Conservation (phyloP, 1,140 invertebrate genomes). For the Leptonema lineaticorne region DNA sequence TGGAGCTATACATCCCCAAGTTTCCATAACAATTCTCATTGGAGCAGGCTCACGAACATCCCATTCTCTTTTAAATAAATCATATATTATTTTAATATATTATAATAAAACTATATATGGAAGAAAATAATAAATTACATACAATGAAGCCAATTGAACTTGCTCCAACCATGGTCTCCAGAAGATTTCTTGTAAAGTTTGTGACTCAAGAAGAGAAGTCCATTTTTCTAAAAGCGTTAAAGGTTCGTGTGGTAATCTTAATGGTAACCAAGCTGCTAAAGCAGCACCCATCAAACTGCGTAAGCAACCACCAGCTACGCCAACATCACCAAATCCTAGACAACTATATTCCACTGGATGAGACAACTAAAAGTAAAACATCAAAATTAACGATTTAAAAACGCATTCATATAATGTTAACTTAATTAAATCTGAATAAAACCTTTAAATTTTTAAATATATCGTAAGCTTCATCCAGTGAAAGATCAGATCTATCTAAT, state of each 20-base stretch:
- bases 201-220: conserved; percentile 46
- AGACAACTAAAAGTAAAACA: conserved; percentile 43
- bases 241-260: conserved; percentile 43
- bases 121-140: conserved; percentile 24
- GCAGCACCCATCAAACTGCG: conserved; percentile 26
- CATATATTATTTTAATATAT: conserved; percentile 1
- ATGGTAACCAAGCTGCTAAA: conserved; percentile 48
- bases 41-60: conserved; percentile 71
- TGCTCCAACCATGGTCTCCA: conserved; percentile 50
- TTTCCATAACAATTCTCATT: conserved; percentile 77
- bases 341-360: conserved; percentile 50
- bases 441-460: conserved; percentile 75
- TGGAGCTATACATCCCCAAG: conserved; percentile 80
- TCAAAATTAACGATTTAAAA: conserved; percentile 19
- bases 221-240: conserved; percentile 47
- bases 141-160: conserved; percentile 48
- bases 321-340: conserved; percentile 48
- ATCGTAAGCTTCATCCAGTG: conserved; percentile 70
- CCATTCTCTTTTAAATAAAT: conserved; percentile 58
- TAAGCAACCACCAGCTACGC: conserved; percentile 40
- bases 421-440: neutral
- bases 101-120: conserved; percentile 2
- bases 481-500: conserved; percentile 64
- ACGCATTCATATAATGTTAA: conserved; percentile 1
- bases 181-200: conserved; percentile 48